Conservation (phyloP, 2,797 vertebrate species). For the Sebastiscus albofasciatus region DNA sequence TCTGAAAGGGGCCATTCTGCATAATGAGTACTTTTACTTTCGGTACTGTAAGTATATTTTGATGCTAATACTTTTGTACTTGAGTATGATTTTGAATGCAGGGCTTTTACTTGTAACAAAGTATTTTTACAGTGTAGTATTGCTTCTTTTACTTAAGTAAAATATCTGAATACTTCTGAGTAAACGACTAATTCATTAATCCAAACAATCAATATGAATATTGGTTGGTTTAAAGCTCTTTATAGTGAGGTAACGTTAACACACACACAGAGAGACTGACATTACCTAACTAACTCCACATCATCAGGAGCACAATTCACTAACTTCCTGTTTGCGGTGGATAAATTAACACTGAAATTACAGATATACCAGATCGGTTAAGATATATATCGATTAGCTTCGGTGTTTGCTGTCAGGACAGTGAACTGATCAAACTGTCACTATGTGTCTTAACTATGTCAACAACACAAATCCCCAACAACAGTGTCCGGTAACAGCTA, state of each 20-base stretch:
- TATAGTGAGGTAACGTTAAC: background rate
- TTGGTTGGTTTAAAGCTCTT: background rate
- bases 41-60: background rate
- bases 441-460: background rate
- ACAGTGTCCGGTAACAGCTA: conserved; percentile 17
- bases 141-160: too few relatives aligned
- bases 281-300: conserved; percentile 26
- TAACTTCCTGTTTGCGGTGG: conserved; percentile 57
- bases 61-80: background rate
- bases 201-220: background rate
- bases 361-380: background rate
- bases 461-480: background rate
- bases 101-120: too few relatives aligned
- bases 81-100: too few relatives aligned
- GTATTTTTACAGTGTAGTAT: too few relatives aligned
- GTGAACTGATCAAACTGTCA: background rate
- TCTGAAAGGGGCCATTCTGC: background rate
- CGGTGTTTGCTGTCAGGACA: background rate
- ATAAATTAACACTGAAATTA: background rate
- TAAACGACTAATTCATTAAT: background rate
- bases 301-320: background rate
- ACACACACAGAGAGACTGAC: background rate
- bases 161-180: background rate
- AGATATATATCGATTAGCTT: too few relatives aligned
- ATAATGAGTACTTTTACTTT: background rate